Evolutionary conservation across 2,888 invertebrate genomes (phyloP), one percentile per base, ranked within the genome.

Genomic region (Merodon equestris): DNA sequence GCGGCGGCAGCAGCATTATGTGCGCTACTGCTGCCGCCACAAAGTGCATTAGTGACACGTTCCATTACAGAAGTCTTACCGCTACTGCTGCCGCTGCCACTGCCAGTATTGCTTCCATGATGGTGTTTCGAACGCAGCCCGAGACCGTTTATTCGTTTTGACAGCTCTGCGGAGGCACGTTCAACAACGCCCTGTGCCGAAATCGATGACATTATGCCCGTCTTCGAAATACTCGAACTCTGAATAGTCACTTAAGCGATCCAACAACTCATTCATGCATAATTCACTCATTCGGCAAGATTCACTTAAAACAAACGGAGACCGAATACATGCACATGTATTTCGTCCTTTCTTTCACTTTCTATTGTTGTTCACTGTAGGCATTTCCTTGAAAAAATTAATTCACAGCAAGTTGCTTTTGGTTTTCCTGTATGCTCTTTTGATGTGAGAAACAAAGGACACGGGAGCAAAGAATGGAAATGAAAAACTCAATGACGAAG

Each of bases 181-280:
- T 96, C 96, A 89, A 96, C 96, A 86, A 96, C 96, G 86, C 96
- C 96, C 90, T 95, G 95, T 85, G 95, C 94, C 84, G 95, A 95
- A 90, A 95, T 94, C 86, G 94, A 94, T 87, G 94, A 94, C 94
- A 94, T 94, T 86, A 75, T 83, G 61, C 47, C 61, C 56, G 38
- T 42, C 5, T 51, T 51, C 73, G 50, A 9, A 42, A 27, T 44
- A 10, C 47, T 51, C 73, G 50, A 9, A 42, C 45, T 27, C 15
- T 38, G 56, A 71, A 79, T 18, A 60, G 12, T 79, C 57, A n/a
- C 67, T 67, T n/a, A 63, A 58, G 13, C 38, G 40, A 56, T 70
- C 60, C 50, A 64, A 50, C 60, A 70, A 68, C 68, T 51, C 60
- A 64, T 40, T 74, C 51, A 64, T 56, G 64, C 74, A 79, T 79